Percentiles rank a stretch among this genome's conserved stretches.
phyloP scores from a whole-genome alignment of 2,113 vertebrate species.

The Tetrax tetrax region DNA sequence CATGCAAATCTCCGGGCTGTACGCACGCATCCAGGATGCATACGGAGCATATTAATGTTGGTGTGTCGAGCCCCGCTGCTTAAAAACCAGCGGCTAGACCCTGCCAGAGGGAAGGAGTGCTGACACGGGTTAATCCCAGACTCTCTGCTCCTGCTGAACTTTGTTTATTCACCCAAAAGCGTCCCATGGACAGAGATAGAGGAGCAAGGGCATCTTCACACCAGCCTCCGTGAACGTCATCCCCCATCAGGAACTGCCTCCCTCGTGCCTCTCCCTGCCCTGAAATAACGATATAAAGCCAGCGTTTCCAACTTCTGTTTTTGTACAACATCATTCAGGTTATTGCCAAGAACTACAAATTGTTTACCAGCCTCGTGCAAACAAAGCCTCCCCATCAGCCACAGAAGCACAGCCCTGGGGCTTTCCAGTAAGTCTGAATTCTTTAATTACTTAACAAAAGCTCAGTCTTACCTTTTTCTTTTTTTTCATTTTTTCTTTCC shows the following conservation, averaged over 20 bases:
- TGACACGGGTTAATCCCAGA: background rate
- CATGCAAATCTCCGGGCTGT: constrained; percentile 22
- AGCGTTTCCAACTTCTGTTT: background rate
- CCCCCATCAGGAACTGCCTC: background rate
- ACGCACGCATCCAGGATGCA: background rate
- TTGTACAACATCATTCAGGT: background rate
- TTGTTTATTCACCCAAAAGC: background rate
- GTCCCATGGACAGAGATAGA: background rate
- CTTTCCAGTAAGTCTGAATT: constrained; percentile 29
- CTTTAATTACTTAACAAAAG: constrained; percentile 62
- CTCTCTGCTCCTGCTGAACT: background rate
- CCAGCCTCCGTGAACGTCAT: rapidly evolving
- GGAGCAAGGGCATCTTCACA: background rate
- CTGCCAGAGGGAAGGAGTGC: background rate
- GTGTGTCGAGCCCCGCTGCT: background rate
- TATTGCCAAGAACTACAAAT: constrained; percentile 54
- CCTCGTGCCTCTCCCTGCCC: background rate
- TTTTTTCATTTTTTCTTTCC: background rate
- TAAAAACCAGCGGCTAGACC: background rate
- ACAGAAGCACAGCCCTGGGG: constrained; percentile 33
- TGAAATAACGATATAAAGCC: background rate
- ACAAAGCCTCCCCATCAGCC: background rate
- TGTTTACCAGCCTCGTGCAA: constrained; percentile 46
- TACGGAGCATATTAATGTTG: constrained; percentile 18
- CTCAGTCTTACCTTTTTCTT: background rate